Percentiles rank a stretch among this genome's conserved stretches.
These are phyloP conservation scores for Maccullochella peelii DNA, from an alignment of 2,113 vertebrate genomes.

Conservation along the genomic window DNA sequence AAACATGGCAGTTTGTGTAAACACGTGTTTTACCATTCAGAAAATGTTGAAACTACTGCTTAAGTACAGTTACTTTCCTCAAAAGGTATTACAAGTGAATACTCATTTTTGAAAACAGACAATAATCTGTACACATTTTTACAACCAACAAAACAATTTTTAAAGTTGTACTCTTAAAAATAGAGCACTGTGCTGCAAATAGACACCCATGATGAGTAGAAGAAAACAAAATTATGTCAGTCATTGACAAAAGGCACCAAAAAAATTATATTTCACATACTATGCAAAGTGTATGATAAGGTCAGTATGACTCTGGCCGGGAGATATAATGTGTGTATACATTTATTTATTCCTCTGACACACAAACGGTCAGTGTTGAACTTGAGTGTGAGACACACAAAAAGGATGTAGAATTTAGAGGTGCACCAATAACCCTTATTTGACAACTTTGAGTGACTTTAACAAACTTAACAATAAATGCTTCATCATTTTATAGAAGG, in stretches of 20 bases:
- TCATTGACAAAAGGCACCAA: conserved; percentile 46
- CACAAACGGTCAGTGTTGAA: conserved; percentile 28
- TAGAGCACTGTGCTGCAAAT: conserved; percentile 63
- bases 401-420: conserved; percentile 8
- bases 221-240: conserved; percentile 40
- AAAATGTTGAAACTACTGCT: conserved; percentile 53
- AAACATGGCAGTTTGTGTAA: conserved; percentile 81
- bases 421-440: conserved; percentile 8
- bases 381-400: conserved; percentile 10
- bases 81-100: conserved; percentile 59
- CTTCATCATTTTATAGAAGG: conserved; percentile 33
- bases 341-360: conserved; percentile 21
- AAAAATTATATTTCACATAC: conserved; percentile 23
- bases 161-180: conserved; percentile 73
- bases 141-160: conserved; percentile 45
- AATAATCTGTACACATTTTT: conserved; percentile 63
- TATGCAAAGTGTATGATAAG: conserved; percentile 20
- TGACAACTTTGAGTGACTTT: background rate
- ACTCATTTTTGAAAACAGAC: conserved; percentile 48
- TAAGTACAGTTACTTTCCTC: conserved; percentile 51
- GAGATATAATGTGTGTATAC: conserved; percentile 13
- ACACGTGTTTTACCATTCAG: conserved; percentile 69
- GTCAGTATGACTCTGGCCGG: conserved; percentile 19
- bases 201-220: conserved; percentile 58
- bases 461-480: conserved; percentile 19